Evolutionary conservation across 1,140 invertebrate genomes (phyloP).

Genomic region (Drosophila teissieri): DNA sequence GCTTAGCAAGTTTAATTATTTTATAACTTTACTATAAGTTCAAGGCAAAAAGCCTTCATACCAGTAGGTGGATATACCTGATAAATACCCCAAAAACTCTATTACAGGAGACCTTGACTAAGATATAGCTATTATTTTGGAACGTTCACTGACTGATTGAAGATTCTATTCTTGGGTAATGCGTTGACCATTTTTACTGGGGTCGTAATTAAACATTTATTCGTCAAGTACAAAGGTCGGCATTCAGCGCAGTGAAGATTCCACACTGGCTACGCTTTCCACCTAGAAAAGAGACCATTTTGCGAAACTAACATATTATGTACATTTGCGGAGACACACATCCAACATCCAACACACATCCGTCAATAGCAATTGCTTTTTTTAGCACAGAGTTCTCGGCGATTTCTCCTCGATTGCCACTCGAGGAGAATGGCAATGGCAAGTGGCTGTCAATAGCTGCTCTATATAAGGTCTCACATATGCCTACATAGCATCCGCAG

Average conservation of each 20-base stretch:
- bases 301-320: constrained; percentile 1
- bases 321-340: constrained; percentile 21
- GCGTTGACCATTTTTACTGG: background rate
- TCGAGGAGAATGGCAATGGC: constrained; percentile 55
- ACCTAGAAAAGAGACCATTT: constrained; percentile 14
- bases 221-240: background rate
- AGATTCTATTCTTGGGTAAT: too few relatives aligned
- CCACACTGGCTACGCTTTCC: constrained; percentile 12
- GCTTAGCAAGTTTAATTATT: too few relatives aligned
- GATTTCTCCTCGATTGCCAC: constrained; percentile 58
- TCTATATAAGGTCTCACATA: constrained; percentile 78
- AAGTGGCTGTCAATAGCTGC: constrained; percentile 64
- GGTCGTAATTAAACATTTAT: background rate
- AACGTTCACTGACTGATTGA: too few relatives aligned
- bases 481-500: constrained; percentile 63
- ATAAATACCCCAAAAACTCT: too few relatives aligned
- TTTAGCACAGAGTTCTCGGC: constrained; percentile 53
- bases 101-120: too few relatives aligned
- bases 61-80: too few relatives aligned
- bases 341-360: constrained; percentile 32
- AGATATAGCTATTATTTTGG: too few relatives aligned
- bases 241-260: constrained; percentile 13
- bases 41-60: too few relatives aligned
- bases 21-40: too few relatives aligned
- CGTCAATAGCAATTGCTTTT: constrained; percentile 44